Evolutionary conservation across 2,888 invertebrate genomes (phyloP), one percentile per base, ranked within the genome.

Genomic region (Lucinisca nassula): DNA sequence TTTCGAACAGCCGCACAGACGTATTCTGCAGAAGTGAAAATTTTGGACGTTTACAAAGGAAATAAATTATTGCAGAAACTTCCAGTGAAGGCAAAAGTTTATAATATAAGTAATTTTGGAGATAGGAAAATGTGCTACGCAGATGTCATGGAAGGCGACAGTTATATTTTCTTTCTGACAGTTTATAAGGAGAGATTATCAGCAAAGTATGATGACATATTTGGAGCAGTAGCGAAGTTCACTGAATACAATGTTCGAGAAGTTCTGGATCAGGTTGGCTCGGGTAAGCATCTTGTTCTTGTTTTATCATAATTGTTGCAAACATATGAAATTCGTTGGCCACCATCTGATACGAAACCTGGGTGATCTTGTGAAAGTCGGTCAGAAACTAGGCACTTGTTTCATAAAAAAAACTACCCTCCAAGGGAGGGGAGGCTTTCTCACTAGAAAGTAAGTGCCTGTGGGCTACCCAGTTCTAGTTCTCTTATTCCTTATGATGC

Each of bases 141-240:
- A 4, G 95, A 96, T 83, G 94, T 96, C 2, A 82, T 80, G 30
- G 90, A 88, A 6, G 95, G 94, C 6, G 91, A 94, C 78, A 91
- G 89, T 4, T 96, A 96, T 87, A 91, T 96, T n/a, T 86, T 96
- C 6, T 96, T 96, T 81, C 82, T 95, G 81, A 95, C 95, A 17
- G 89, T 93, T 4, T 95, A 92, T 78, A 92, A 94, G 70, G 92
- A 92, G 17, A 89, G 94, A 38, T 87, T 96, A 40, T 95, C 95
- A 0, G 96, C 95, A 6, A 95, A 95, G 86, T 96, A 96, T 88
- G 96, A 96, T 84, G 96, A 96, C 86, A 93, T 96, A 30, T 96
- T 96, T 82, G 96, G 96, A 14, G 96, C 96, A 2, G 93, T 93
- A 0, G 92, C 93, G 3, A 91, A 93, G 40, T 94, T 91, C 80